These are phyloP conservation scores for Athene noctua DNA, from an alignment of 2,113 vertebrate species.

Conservation along the genomic window DNA sequence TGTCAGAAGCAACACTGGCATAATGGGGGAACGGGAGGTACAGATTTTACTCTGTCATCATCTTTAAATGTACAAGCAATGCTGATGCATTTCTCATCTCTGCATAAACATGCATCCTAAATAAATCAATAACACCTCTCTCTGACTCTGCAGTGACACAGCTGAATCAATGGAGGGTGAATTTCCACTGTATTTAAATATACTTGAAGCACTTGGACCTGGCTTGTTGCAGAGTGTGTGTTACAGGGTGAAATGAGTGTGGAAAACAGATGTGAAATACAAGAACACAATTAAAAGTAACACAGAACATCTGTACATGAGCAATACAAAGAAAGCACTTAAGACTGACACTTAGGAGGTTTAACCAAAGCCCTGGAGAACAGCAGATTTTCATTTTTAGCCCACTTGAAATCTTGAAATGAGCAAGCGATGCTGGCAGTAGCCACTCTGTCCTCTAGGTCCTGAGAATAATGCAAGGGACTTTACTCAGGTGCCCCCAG, in stretches of 20 bases:
- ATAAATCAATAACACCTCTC: not conserved
- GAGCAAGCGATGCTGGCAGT: not conserved
- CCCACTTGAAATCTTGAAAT: not conserved
- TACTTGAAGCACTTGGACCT: not conserved
- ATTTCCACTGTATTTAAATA: slow-evolving; percentile 24
- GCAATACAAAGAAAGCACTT: not conserved
- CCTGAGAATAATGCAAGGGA: not conserved
- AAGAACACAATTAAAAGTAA: not conserved
- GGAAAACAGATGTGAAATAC: not conserved
- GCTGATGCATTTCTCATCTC: not conserved
- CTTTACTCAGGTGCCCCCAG: not conserved
- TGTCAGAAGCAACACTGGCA: not conserved
- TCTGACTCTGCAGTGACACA: not conserved
- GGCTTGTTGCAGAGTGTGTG: not conserved
- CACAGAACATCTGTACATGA: not conserved
- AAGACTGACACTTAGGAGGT: not conserved
- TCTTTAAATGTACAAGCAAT: not conserved
- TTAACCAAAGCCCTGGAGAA: not conserved
- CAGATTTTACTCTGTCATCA: not conserved
- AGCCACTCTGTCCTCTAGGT: not conserved
- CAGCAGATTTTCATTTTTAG: not conserved
- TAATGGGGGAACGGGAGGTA: not conserved
- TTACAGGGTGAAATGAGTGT: not conserved
- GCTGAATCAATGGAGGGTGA: not conserved
- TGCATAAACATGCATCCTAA: not conserved